These are phyloP conservation scores for Helicoverpa armigera DNA, from an alignment of 1,140 invertebrate genomes.

Conservation along the genomic window DNA sequence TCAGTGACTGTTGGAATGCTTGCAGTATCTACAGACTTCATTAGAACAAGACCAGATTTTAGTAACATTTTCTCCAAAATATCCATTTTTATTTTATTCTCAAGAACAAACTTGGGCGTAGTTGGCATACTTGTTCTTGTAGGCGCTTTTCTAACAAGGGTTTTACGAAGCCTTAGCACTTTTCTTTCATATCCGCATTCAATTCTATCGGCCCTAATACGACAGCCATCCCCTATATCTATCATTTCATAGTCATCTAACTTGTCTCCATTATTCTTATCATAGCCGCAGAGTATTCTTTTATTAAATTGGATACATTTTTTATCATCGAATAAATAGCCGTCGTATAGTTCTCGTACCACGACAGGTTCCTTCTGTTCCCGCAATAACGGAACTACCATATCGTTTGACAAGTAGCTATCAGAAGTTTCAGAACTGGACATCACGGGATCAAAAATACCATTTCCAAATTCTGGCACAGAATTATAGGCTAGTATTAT, in stretches of 20 bases:
- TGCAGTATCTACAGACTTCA: background rate
- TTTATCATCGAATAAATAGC: conserved; percentile 69
- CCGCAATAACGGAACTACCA: background rate
- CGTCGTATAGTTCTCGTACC: conserved; percentile 47
- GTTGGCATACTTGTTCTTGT: background rate
- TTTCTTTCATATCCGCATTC: conserved; percentile 74
- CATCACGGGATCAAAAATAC: background rate
- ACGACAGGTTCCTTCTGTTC: background rate
- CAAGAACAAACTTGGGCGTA: background rate
- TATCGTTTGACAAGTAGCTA: conserved; percentile 1
- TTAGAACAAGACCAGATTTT: background rate
- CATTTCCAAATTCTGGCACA: background rate
- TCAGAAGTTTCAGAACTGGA: background rate
- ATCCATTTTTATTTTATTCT: background rate
- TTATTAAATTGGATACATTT: conserved; percentile 65
- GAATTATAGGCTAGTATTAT: background rate
- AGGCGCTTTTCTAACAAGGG: background rate
- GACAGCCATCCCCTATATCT: conserved; percentile 67
- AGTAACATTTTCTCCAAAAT: conserved; percentile 3
- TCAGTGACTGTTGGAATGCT: background rate
- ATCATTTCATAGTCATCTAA: conserved; percentile 48
- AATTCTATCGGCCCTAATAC: conserved; percentile 67
- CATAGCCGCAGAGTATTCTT: conserved; percentile 74
- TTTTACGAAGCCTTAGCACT: conserved; percentile 2
- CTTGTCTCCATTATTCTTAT: conserved; percentile 69